phyloP scores from a whole-genome alignment of 2,113 vertebrate genomes.

The Anhinga rufa region DNA sequence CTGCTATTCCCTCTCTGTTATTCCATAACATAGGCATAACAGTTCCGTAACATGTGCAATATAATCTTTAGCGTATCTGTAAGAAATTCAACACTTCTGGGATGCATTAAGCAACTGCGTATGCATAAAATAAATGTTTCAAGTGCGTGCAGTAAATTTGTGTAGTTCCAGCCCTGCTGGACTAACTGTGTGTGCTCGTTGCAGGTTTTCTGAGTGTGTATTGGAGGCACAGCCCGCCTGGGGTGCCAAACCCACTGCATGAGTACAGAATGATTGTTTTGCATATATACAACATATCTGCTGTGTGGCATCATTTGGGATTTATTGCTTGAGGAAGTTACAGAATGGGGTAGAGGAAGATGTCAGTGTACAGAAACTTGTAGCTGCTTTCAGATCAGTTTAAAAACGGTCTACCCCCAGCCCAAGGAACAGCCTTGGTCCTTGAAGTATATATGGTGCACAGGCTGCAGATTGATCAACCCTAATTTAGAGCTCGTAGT shows the following conservation, averaged over 20 bases:
- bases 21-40: not conserved
- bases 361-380: not conserved
- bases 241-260: not conserved
- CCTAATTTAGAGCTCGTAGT: not conserved
- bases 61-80: not conserved
- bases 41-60: rapidly evolving
- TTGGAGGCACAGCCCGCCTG: not conserved
- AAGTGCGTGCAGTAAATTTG: not conserved
- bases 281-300: not conserved
- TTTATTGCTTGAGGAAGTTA: not conserved
- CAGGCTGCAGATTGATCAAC: not conserved
- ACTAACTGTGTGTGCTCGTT: not conserved
- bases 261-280: not conserved
- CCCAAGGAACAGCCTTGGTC: not conserved
- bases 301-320: not conserved
- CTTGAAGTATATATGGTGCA: not conserved
- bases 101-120: not conserved
- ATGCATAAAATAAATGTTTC: not conserved
- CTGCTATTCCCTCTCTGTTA: not conserved
- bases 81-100: not conserved
- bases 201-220: not conserved
- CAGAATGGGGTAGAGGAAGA: rapidly evolving
- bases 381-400: not conserved
- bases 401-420: not conserved
- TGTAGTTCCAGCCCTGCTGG: not conserved